Evolutionary conservation across 2,888 invertebrate genomes (phyloP).

Genomic region (Polymixis lichenea): DNA sequence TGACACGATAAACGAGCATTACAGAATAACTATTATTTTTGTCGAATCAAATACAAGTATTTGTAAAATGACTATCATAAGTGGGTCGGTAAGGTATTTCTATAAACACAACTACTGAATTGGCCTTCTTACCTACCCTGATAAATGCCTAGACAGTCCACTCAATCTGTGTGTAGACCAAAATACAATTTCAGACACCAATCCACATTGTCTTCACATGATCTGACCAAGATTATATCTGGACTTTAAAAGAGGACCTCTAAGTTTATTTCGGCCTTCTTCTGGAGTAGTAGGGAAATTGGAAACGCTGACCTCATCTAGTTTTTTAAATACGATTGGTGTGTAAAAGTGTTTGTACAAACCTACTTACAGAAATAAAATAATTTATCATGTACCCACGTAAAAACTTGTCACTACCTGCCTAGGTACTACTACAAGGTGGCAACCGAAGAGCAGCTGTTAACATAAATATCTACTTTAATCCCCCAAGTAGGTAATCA

Average conservation of each 20-base stretch:
- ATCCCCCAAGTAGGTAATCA: background rate
- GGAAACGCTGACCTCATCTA: no score
- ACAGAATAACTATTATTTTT: background rate
- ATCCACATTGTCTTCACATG: no score
- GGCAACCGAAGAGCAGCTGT: background rate
- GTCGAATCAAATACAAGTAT: background rate
- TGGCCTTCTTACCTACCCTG: background rate
- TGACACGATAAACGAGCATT: background rate
- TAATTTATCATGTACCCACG: background rate
- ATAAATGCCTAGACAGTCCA: no score
- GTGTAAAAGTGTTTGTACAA: no score
- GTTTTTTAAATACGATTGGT: no score
- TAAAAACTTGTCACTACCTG: background rate
- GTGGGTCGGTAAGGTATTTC: background rate
- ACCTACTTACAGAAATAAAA: no score
- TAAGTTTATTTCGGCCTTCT: no score
- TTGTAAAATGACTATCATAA: background rate
- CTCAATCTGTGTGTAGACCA: no score
- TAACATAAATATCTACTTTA: background rate
- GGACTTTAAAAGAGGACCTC: no score
- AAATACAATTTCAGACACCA: no score
- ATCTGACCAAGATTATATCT: no score
- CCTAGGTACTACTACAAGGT: background rate
- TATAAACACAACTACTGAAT: background rate
- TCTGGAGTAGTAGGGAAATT: no score